Evolutionary conservation across 2,888 invertebrate species (phyloP), one percentile per base, ranked within the genome.

Genomic region (Heliconius aoede): DNA sequence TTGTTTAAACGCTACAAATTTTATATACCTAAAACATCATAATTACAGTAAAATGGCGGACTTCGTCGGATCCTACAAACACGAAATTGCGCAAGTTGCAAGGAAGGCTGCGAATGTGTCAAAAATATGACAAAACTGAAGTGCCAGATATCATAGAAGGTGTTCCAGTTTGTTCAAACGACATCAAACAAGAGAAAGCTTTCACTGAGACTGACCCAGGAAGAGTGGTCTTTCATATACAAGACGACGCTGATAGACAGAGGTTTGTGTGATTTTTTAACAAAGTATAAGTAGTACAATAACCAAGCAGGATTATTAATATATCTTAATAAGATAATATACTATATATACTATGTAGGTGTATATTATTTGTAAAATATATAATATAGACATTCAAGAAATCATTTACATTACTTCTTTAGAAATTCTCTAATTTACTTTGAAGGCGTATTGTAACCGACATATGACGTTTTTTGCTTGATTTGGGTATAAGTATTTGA

Each of bases 61-160:
- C 89, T 74, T 88, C 89, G 79, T 85, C 91, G 82, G 95, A 95
- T 82, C 89, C 93, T 9, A 86, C 89, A 5, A 89, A 87, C 46
- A 91, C 89, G 80, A 92, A 92, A 81, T 82, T 86, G 26, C 91
- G 89, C 81, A 93, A 94, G 76, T 84, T 89, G 2, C 91, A 92
- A 79, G 87, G 89, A 11, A 87, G 94, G 55, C 83, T 92, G 21
- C 88, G 93, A 8, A 88, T 90, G 80, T 92, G 94, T 80, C 92
- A 89, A 80, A 92, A 92, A 78, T 88, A 92, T 65, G 95, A 95
- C 81, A 95, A 94, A 82, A 93, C 86, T 40, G 94, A 94, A 81
- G 94, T 95, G 5, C 95, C 95, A 1, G 95, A 95, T 76, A 95
- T 95, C 3, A 95, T 95, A 28, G 95, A 95, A 77, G 95, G 94